A percentile compares a stretch with the other conserved stretches of the same genome.
Evolutionary conservation across 2,888 invertebrate species (phyloP).

Genomic region (Drosophila subquinaria): DNA sequence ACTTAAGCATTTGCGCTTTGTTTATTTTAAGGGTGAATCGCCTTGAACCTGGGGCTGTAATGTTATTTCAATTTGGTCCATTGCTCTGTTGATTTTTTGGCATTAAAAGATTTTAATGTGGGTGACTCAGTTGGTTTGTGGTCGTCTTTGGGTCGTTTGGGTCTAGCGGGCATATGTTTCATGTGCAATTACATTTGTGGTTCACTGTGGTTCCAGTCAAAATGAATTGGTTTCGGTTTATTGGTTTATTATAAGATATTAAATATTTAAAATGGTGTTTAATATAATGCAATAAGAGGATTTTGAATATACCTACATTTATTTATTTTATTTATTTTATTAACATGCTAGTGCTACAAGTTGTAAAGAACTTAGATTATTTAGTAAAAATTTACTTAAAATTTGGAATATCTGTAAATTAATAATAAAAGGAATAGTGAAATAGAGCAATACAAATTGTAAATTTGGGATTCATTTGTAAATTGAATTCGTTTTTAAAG

Average conservation of each 20-base stretch:
- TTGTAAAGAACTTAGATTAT: too few species aligned
- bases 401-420: too few species aligned
- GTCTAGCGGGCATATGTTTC: not conserved
- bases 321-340: too few species aligned
- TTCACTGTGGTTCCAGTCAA: not conserved
- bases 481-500: too few species aligned
- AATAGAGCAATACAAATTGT: too few species aligned
- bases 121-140: not conserved
- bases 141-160: not conserved
- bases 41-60: not conserved
- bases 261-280: too few species aligned
- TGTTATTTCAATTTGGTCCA: not conserved
- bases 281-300: too few species aligned
- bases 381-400: too few species aligned
- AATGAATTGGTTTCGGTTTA: not conserved
- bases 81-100: not conserved
- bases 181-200: constrained; percentile 2
- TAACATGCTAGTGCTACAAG: too few species aligned
- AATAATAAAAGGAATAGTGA: too few species aligned
- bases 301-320: too few species aligned
- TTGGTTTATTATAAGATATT: not conserved
- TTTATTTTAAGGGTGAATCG: not conserved
- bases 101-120: not conserved
- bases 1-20: not conserved
- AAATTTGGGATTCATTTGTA: too few species aligned